Conservation (phyloP, 2,113 vertebrate species). For the Salminus brasiliensis region DNA sequence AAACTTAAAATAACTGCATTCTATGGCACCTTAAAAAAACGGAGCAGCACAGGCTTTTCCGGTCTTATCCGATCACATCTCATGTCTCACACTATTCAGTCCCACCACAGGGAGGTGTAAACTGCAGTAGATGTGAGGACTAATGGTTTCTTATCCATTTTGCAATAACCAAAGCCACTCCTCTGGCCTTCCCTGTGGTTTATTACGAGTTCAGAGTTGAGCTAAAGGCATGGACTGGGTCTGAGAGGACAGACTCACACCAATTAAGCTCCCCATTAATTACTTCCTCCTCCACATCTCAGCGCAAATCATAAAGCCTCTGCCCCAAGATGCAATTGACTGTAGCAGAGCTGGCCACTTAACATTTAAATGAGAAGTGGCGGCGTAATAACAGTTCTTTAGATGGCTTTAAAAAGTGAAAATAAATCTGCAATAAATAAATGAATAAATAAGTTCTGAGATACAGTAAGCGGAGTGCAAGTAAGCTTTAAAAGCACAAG, state of each 20-base stretch:
- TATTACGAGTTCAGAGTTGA: slow-evolving; percentile 51
- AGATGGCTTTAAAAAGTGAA: neutral
- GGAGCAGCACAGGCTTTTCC: neutral
- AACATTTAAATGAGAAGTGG: slow-evolving; percentile 46
- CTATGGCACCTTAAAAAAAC: no score
- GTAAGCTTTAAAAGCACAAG: neutral
- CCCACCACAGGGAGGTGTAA: neutral
- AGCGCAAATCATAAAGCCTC: slow-evolving; percentile 36
- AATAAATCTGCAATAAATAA: slow-evolving; percentile 22
- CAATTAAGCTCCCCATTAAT: slow-evolving; percentile 67
- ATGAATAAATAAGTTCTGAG: neutral
- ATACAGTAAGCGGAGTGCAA: neutral
- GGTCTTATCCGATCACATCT: neutral
- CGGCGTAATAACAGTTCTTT: slow-evolving; percentile 22
- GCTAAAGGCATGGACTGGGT: slow-evolving; percentile 46
- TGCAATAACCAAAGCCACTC: neutral
- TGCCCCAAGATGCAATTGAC: slow-evolving; percentile 26
- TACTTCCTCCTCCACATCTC: slow-evolving; percentile 44
- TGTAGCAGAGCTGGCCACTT: slow-evolving; percentile 32
- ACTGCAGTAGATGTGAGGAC: neutral
- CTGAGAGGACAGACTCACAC: slow-evolving; percentile 42
- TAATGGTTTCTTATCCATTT: slow-evolving; percentile 27
- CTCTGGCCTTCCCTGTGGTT: slow-evolving; percentile 27
- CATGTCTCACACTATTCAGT: neutral
- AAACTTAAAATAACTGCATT: no score